phyloP scores from a whole-genome alignment of 2,113 vertebrate species.

The Cromileptes altivelis region DNA sequence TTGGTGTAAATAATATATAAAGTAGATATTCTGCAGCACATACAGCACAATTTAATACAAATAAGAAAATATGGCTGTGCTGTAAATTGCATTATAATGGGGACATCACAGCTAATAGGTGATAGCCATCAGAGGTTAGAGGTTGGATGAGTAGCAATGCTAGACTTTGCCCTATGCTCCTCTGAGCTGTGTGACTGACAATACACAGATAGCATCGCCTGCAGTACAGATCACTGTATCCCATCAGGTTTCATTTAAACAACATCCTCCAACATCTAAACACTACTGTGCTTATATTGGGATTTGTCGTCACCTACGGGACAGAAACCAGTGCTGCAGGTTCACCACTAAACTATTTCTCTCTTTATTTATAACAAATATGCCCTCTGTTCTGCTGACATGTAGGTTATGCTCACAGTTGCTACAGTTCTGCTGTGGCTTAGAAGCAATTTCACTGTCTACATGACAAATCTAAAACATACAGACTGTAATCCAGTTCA shows the following conservation, averaged over 20 bases:
- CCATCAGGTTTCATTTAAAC: not conserved
- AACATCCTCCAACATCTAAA: not conserved
- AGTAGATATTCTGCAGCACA: not conserved
- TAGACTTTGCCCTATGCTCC: not conserved
- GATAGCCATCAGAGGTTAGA: not conserved
- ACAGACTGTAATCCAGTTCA: constrained; percentile 2
- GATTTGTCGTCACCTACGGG: constrained; percentile 28
- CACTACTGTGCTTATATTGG: not conserved
- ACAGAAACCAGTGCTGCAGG: not conserved
- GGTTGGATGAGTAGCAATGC: not conserved
- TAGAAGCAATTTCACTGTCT: not conserved
- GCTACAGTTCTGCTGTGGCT: not conserved
- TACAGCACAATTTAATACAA: not conserved
- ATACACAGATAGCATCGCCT: not conserved
- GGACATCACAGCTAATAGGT: not conserved
- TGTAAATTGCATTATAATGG: not conserved
- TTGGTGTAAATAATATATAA: not conserved
- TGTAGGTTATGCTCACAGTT: not conserved
- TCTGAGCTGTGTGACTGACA: not conserved
- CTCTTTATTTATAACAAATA: constrained; percentile 5
- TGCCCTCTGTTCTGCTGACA: not conserved
- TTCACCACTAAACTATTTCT: not conserved
- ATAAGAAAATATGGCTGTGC: not conserved
- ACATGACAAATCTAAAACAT: not conserved
- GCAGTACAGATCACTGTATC: not conserved